Base-by-base conservation (phyloP, 2,888 invertebrate species). In the Acanthosoma haemorrhoidale region DNA sequence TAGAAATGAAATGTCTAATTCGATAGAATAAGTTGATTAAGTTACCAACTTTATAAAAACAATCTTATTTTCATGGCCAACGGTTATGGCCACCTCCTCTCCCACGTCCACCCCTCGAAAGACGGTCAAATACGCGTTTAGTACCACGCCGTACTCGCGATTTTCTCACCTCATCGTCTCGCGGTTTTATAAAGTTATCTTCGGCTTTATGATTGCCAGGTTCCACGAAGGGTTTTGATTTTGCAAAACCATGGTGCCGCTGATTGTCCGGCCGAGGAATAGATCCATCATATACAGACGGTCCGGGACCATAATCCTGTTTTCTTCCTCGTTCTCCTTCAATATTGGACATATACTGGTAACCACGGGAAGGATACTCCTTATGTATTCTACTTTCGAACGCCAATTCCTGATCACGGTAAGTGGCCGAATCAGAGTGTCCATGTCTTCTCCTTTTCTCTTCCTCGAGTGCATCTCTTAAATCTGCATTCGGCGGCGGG, bases 391-490 rank as follows among this genome's bases (percentile, higher is more conserved):
- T 38, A n/a, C 41, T 41, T 15, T 21, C 64, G 3, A 3, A 18
- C n/a, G 34, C 13, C 0, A 39, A 15, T 13, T 64, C 64, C 11
- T 25, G 38, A 15, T 29, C 41, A 8, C 29, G 39, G 39, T 64
- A 64, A n/a, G 25, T 25, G n/a, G 25, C 6, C 8, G 21, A n/a
- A 39, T 64, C 64, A 9, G 39, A 4, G 3, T 63, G 38, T 3
- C 18, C 39, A 34, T 41, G 39, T 25, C 39, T 67, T 6, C 57
- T 21, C 13, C 67, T 36, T 34, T 67, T 67, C 21, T 67, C 67
- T 67, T 67, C 51, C 21, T 67, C 61, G 9, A 69, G 32, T 18
- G 34, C 58, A 29, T 69, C 59, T 15, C 69, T 25, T 21, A 69
- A 18, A 34, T 69, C 69, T n/a, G 60, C 69, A 25, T 69, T 58